Conservation (phyloP, 2,113 vertebrate genomes). For the Gymnogyps californianus region DNA sequence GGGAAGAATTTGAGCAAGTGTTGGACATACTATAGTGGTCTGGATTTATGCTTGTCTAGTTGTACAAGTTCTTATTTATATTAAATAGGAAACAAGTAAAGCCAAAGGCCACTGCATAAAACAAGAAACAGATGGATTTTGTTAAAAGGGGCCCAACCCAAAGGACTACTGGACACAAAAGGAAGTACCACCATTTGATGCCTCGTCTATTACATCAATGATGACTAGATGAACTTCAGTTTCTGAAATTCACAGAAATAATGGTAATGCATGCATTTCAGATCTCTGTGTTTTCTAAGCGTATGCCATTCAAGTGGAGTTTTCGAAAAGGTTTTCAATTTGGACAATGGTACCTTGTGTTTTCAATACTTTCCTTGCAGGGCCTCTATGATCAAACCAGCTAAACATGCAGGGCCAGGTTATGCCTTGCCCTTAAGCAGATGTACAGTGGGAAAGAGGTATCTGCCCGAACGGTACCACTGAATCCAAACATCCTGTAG, state of each 20-base stretch:
- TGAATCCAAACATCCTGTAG: neutral
- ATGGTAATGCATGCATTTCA: accelerated
- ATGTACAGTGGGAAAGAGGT: neutral
- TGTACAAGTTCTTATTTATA: neutral
- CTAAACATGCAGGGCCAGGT: neutral
- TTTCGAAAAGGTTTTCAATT: neutral
- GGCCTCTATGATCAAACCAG: neutral
- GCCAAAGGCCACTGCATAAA: neutral
- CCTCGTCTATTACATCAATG: neutral
- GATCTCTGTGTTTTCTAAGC: neutral
- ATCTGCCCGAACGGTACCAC: neutral
- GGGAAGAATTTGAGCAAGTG: neutral
- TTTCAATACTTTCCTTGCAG: neutral
- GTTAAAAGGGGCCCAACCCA: neutral
- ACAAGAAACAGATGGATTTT: neutral
- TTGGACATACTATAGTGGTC: neutral
- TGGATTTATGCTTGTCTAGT: neutral
- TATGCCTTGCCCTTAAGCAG: neutral
- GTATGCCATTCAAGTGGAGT: neutral
- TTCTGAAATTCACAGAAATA: neutral
- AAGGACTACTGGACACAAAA: neutral
- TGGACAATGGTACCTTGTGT: neutral
- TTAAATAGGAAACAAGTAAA: neutral
- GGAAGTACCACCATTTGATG: neutral
- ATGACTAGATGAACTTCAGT: neutral